Evolutionary conservation across 2,888 invertebrate genomes (phyloP), one percentile per base, ranked within the genome.

Genomic region (Nebria brevicollis): DNA sequence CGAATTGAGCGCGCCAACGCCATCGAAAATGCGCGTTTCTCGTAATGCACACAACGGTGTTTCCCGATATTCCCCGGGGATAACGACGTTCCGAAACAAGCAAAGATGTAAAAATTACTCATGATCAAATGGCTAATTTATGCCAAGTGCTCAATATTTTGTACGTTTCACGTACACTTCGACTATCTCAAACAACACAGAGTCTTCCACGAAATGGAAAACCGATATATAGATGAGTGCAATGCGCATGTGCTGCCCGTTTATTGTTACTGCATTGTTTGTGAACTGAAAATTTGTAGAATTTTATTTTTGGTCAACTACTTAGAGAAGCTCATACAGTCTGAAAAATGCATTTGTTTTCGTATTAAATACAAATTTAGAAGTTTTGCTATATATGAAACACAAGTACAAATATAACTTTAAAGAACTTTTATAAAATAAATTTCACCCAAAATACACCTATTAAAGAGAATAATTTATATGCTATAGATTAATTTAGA

Each of bases 251-350:
- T 65, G 77, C 8, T 68, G 77, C 26, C 20, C 20, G 20, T 26
- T 43, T 43, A 15, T 75, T 80, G 75, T 80, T 80, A 80, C 80
- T 80, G 75, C 80, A 80, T 80, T 80, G 80, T 80, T 80, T 80
- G 78, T 78, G 78, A 78, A 78, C 78, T 78, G 78, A 73, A 66
- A 78, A 78, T 78, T 78, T 43, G 11, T 15, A 10, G 66, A 66
- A 66, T 78, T 78, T 78, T 74, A 66, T 78, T 78, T 66, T 74
- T 66, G 73, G 64, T 68, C 25, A 77, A 70, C 66, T 66, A 74
- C 68, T 65, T 34, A 34, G 34, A 34, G 78, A 78, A 74, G 66
- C 43, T 72, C 7, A 65, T 41, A 75, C 42, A 25, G 77, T 34
- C 70, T 70, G 70, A 68, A 77, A 42, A 66, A 73, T 66, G 78